Conservation (phyloP, 1,140 invertebrate species). For the Ceratoteleas bidentatus region DNA sequence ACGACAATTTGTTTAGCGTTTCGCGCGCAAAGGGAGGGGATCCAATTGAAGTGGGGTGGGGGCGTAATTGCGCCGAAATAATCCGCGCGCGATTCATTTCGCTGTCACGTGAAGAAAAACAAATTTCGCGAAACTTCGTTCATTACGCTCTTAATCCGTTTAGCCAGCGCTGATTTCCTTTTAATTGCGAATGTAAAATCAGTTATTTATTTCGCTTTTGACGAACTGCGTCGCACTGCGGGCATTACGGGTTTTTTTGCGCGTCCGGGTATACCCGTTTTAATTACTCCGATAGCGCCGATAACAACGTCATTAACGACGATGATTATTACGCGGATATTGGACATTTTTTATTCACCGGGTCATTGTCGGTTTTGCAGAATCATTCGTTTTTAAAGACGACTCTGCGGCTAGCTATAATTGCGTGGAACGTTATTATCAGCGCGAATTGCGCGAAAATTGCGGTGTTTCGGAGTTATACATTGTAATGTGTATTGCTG, state of each 20-base stretch:
- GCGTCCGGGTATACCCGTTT: slow-evolving; percentile 26
- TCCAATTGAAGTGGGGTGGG: background rate
- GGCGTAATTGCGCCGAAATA: slow-evolving; percentile 39
- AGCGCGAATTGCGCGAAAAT: no score
- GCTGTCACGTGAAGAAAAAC: slow-evolving; percentile 30
- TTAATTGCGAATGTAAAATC: slow-evolving; percentile 42
- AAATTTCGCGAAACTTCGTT: slow-evolving; percentile 37
- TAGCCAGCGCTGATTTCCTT: slow-evolving; percentile 40
- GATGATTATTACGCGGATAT: slow-evolving; percentile 39
- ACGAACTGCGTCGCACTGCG: slow-evolving; percentile 5
- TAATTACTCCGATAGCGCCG: slow-evolving; percentile 41
- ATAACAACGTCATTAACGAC: slow-evolving; percentile 40
- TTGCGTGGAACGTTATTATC: no score
- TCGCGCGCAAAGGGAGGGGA: background rate
- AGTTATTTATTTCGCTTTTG: slow-evolving; percentile 35
- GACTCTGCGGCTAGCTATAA: background rate
- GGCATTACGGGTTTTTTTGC: slow-evolving; percentile 18
- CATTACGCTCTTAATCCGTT: slow-evolving; percentile 45
- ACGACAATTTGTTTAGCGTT: slow-evolving; percentile 48
- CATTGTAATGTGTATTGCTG: no score
- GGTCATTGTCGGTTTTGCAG: background rate
- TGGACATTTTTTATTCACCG: slow-evolving; percentile 21
- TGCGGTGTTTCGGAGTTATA: no score
- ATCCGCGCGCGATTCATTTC: slow-evolving; percentile 37
- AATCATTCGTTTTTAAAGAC: background rate